These are phyloP conservation scores for Xestoiulus laeticollis DNA, from an alignment of 2,888 invertebrate species.

Conservation along the genomic window DNA sequence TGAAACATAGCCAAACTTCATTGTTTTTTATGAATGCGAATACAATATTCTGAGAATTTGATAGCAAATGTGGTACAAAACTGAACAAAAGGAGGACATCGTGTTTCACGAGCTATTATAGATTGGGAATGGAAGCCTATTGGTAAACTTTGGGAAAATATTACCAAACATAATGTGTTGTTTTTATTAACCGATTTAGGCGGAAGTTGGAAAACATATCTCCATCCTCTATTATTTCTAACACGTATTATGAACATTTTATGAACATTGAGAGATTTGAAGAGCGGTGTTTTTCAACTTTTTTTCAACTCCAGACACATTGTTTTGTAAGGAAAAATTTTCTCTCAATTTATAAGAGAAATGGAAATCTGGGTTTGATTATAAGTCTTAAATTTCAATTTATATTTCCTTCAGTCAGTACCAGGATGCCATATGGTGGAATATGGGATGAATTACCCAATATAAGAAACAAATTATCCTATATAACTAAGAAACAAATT, in stretches of 20 bases:
- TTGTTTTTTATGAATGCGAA: conserved; percentile 12
- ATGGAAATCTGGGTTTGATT: no score
- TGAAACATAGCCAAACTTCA: neutral
- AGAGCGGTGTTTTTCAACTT: no score
- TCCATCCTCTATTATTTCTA: neutral
- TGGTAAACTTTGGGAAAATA: neutral
- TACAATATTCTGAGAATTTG: neutral
- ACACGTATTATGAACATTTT: neutral
- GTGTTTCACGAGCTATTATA: neutral
- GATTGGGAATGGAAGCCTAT: neutral
- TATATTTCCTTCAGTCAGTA: no score
- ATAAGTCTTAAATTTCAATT: no score
- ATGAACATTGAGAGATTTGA: no score
- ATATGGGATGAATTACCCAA: no score
- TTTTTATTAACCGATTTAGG: neutral
- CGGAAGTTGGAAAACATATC: neutral
- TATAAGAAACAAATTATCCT: no score
- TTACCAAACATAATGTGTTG: neutral
- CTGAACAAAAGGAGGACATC: neutral
- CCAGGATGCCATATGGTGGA: no score
- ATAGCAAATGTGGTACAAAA: neutral
- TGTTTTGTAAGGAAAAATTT: no score
- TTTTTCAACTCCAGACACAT: no score
- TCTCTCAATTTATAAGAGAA: no score
- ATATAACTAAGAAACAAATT: no score